Conservation (phyloP, 2,113 vertebrate genomes). For the Prochilodus magdalenae region DNA sequence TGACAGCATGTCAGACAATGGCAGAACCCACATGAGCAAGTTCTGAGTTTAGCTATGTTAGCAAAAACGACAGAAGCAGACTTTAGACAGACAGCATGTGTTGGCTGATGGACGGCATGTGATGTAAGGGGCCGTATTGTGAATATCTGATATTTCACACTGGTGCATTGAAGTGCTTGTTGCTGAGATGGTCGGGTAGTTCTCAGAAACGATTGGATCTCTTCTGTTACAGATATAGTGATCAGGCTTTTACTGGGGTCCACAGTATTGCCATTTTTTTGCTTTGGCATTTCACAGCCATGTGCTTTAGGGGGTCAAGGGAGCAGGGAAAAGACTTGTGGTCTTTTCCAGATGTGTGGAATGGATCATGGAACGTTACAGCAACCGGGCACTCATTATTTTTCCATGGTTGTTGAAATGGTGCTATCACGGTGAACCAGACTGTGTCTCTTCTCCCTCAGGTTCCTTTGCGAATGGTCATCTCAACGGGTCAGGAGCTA, state of each 20-base stretch:
- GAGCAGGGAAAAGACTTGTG: background rate
- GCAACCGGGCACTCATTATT: background rate
- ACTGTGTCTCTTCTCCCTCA: slow-evolving; percentile 63
- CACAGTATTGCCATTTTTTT: background rate
- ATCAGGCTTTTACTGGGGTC: background rate
- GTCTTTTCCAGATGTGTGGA: background rate
- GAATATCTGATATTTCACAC: too few relatives aligned
- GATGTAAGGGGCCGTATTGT: too few relatives aligned
- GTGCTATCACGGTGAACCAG: background rate
- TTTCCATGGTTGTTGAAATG: background rate
- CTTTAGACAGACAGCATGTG: too few relatives aligned
- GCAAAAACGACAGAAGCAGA: too few relatives aligned
- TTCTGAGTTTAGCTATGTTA: too few relatives aligned
- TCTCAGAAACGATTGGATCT: too few relatives aligned
- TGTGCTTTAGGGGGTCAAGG: background rate
- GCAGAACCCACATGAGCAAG: too few relatives aligned
- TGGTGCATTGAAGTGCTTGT: too few relatives aligned
- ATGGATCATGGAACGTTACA: background rate
- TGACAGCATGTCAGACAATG: too few relatives aligned
- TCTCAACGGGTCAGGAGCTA: slow-evolving; percentile 88
- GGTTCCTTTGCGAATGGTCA: slow-evolving; percentile 91
- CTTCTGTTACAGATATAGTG: too few relatives aligned
- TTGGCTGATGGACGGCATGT: too few relatives aligned
- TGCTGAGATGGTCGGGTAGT: too few relatives aligned
- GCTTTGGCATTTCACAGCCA: background rate